These are phyloP conservation scores for Paraescarpia echinospica DNA, from an alignment of 1,140 invertebrate genomes.

Conservation along the genomic window DNA sequence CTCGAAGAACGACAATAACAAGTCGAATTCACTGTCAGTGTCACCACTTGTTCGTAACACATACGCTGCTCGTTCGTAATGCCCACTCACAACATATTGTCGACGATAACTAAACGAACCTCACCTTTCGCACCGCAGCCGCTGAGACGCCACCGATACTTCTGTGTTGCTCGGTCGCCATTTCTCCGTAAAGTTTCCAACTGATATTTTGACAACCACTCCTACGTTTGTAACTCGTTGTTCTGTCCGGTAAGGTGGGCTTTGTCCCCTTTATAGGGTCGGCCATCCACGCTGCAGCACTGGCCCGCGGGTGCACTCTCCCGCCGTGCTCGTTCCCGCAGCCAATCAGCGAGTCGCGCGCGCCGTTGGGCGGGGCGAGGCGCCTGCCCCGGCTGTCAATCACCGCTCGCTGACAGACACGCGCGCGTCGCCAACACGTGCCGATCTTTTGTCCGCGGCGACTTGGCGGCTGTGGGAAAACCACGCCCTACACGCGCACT, in stretches of 20 bases:
- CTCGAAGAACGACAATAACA: neutral
- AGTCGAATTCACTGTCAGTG: neutral
- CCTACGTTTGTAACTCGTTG: neutral
- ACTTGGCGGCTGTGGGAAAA: conserved; percentile 12
- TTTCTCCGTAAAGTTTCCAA: conserved; percentile 2
- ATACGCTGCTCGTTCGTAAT: neutral
- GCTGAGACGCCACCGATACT: neutral
- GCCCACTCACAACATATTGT: neutral
- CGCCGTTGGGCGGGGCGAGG: neutral
- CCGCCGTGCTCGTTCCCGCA: neutral
- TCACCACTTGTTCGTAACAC: no score
- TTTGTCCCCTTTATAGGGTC: neutral
- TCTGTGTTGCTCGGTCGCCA: conserved; percentile 6
- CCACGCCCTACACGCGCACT: conserved; percentile 11
- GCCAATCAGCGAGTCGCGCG: conserved; percentile 10
- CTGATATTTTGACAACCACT: neutral
- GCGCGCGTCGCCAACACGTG: conserved; percentile 5
- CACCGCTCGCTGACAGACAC: neutral
- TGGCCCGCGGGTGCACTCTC: neutral
- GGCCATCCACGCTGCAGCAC: neutral
- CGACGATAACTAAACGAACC: neutral
- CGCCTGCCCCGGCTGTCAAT: neutral
- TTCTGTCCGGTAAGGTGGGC: neutral
- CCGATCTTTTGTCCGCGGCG: neutral
- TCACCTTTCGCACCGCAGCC: neutral